These are phyloP conservation scores for Megalurothrips usitatus DNA, from an alignment of 2,888 invertebrate genomes.

Conservation along the genomic window DNA sequence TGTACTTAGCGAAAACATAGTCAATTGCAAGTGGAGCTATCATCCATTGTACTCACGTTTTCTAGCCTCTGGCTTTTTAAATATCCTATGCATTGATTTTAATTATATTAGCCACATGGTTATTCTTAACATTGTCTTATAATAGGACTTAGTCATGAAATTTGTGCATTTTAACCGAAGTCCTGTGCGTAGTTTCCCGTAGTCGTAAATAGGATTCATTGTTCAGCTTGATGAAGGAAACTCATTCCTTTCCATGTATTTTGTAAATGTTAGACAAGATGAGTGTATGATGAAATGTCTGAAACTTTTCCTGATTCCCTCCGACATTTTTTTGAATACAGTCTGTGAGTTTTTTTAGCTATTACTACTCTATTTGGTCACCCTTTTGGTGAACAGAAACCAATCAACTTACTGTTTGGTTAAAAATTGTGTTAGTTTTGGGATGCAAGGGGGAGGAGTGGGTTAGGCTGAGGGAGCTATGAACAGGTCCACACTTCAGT, in stretches of 20 bases:
- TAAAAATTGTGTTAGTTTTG: not conserved
- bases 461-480: too few species aligned
- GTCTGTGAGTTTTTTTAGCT: not conserved
- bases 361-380: not conserved
- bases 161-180: not conserved
- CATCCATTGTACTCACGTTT: not conserved
- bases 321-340: not conserved
- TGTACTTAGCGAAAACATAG: too few species aligned
- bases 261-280: not conserved
- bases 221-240: not conserved
- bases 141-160: not conserved
- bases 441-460: too few species aligned
- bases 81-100: not conserved
- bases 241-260: not conserved
- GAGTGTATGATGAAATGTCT: too few species aligned
- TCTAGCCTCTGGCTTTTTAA: not conserved
- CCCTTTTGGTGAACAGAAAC: not conserved
- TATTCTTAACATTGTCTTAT: not conserved
- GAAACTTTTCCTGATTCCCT: not conserved
- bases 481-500: too few species aligned
- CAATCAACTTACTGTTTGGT: not conserved
- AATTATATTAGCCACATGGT: not conserved
- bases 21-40: too few species aligned
- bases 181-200: not conserved
- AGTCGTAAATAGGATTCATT: not conserved